Percentiles rank a stretch among this genome's conserved stretches.
These are phyloP conservation scores for Junco hyemalis DNA, from an alignment of 2,113 vertebrate species.

Conservation along the genomic window DNA sequence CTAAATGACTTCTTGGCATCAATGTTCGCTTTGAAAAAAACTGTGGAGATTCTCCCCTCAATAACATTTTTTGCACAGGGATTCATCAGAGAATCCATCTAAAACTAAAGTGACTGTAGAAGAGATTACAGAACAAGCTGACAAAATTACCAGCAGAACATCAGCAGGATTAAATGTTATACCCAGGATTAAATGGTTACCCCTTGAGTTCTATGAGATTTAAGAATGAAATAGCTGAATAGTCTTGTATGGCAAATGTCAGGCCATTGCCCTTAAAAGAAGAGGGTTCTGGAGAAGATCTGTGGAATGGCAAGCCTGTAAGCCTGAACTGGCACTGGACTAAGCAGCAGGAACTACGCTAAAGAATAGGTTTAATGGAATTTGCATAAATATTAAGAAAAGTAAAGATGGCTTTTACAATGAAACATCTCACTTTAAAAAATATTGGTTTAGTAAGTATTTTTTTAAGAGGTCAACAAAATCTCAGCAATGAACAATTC, in stretches of 20 bases:
- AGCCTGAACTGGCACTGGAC: background rate
- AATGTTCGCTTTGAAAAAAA: background rate
- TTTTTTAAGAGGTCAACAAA: background rate
- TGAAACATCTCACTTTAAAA: background rate
- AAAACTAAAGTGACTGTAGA: background rate
- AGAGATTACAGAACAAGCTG: background rate
- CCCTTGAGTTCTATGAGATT: background rate
- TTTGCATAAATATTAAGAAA: background rate
- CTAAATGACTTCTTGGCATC: slow-evolving; percentile 14
- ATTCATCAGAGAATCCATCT: background rate
- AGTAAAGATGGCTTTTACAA: background rate
- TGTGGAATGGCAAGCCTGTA: background rate
- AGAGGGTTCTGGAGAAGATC: background rate
- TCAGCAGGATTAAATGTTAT: background rate
- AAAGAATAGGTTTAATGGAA: background rate
- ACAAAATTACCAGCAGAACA: background rate
- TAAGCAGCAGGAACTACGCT: background rate
- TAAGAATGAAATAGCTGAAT: background rate
- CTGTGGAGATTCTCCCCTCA: background rate
- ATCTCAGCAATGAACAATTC: background rate
- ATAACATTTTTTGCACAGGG: background rate
- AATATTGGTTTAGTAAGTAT: fast-evolving
- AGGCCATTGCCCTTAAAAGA: background rate
- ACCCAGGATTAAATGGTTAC: background rate
- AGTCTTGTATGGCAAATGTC: background rate